Percentiles rank a stretch among this genome's conserved stretches.
phyloP scores from a whole-genome alignment of 2,113 vertebrate genomes.

The Perca schrenkii region DNA sequence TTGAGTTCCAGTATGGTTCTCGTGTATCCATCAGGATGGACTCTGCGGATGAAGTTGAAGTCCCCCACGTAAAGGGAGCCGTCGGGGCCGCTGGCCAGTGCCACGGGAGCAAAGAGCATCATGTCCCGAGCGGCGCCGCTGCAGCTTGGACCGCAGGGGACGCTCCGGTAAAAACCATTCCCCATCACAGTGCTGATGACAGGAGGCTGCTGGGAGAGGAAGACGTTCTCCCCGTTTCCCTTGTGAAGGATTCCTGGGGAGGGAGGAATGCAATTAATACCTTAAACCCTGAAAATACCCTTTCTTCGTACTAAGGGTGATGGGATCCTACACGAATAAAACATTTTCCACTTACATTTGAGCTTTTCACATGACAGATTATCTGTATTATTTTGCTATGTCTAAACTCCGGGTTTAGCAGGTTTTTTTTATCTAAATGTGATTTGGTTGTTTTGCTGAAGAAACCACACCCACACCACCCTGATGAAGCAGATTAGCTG shows the following conservation, averaged over 20 bases:
- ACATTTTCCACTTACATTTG: background rate
- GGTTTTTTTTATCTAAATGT: background rate
- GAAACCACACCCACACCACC: background rate
- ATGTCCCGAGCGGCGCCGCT: constrained; percentile 90
- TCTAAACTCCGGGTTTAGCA: background rate
- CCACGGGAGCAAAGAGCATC: constrained; percentile 97
- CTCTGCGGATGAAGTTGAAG: constrained; percentile 95
- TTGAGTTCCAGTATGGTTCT: constrained; percentile 94
- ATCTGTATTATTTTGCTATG: background rate
- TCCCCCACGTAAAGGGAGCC: constrained; percentile 96
- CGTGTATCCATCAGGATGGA: constrained; percentile 92
- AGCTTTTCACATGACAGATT: constrained; percentile 7
- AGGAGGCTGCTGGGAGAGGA: constrained; percentile 96
- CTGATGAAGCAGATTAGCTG: background rate
- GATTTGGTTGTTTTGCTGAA: background rate
- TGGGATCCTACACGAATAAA: background rate
- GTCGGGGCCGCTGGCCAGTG: constrained; percentile 92
- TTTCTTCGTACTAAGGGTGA: constrained; percentile 8
- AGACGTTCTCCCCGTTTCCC: constrained; percentile 97
- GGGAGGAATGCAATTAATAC: constrained; percentile 29
- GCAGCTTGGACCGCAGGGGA: constrained; percentile 87
- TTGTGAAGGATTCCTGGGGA: constrained; percentile 95
- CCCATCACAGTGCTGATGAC: constrained; percentile 96
- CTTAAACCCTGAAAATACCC: background rate
- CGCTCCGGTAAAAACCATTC: constrained; percentile 92